A percentile compares a stretch with the other conserved stretches of the same genome.
Conservation (phyloP, 1,140 invertebrate species). For the Lutraria rhynchaena region DNA sequence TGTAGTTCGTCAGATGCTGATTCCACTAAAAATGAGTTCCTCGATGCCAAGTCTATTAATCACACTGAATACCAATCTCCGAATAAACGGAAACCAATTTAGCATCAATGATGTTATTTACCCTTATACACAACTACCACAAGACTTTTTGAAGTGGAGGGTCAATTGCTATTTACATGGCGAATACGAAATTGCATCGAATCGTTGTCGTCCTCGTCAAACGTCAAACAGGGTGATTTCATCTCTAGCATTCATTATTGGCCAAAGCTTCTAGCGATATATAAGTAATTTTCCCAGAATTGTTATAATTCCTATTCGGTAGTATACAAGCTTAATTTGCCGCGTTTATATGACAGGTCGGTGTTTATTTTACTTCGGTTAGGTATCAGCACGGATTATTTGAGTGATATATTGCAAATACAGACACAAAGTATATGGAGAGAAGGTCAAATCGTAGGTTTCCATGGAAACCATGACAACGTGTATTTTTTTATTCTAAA, state of each 20-base stretch:
- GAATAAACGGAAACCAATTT: slow-evolving; percentile 22
- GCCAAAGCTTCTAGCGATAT: background rate
- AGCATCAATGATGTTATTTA: slow-evolving; percentile 36
- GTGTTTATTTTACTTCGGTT: background rate
- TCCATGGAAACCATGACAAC: slow-evolving; percentile 6
- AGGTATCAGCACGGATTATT: background rate
- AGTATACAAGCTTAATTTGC: slow-evolving; percentile 4
- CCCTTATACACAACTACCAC: slow-evolving; percentile 18
- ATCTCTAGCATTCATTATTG: slow-evolving; percentile 18
- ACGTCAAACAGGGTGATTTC: slow-evolving; percentile 3
- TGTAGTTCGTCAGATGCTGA: background rate
- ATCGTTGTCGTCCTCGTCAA: slow-evolving; percentile 22
- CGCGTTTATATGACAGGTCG: slow-evolving; percentile 8
- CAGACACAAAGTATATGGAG: too few relatives aligned
- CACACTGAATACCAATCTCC: slow-evolving; percentile 9
- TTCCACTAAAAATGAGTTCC: background rate
- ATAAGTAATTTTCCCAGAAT: slow-evolving; percentile 21
- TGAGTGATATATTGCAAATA: too few relatives aligned
- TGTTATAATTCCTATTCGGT: background rate
- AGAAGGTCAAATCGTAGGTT: too few relatives aligned
- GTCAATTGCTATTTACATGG: slow-evolving; percentile 38
- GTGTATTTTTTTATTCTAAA: slow-evolving; percentile 5
- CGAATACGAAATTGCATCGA: slow-evolving; percentile 20
- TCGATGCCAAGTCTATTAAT: slow-evolving; percentile 33
- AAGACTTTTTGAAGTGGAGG: background rate